These are phyloP conservation scores for Nymphicus hollandicus DNA, from an alignment of 2,113 vertebrate species.

Conservation along the genomic window DNA sequence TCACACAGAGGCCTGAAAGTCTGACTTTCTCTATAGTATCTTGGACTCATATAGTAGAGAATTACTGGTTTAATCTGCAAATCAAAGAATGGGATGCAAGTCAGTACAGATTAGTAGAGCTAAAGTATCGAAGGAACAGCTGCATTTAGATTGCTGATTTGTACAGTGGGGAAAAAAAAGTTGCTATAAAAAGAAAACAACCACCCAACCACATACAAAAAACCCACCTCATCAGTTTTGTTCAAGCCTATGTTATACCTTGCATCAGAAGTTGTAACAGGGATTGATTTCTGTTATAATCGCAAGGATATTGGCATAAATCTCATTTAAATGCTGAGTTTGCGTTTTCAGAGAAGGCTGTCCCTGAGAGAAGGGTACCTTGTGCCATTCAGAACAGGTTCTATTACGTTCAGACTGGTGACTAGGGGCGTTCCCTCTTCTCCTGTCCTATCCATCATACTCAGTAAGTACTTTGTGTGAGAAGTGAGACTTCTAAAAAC, in stretches of 20 bases:
- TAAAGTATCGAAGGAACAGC: not conserved
- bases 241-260: not conserved
- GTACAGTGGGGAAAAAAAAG: not conserved
- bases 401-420: accelerated
- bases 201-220: not conserved
- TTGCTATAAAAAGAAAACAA: not conserved
- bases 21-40: not conserved
- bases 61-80: not conserved
- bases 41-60: not conserved
- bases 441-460: not conserved
- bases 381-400: not conserved
- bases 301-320: not conserved
- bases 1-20: not conserved
- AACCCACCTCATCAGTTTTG: not conserved
- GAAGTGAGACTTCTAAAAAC: not conserved
- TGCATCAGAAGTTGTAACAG: not conserved
- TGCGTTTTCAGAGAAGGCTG: not conserved
- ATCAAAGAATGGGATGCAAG: not conserved
- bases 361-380: not conserved
- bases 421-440: not conserved
- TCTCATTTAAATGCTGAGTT: not conserved
- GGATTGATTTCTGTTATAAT: not conserved
- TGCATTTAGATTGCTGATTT: not conserved
- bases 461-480: not conserved
- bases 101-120: not conserved